phyloP scores from a whole-genome alignment of 2,113 vertebrate species.

The Scopus umbretta region DNA sequence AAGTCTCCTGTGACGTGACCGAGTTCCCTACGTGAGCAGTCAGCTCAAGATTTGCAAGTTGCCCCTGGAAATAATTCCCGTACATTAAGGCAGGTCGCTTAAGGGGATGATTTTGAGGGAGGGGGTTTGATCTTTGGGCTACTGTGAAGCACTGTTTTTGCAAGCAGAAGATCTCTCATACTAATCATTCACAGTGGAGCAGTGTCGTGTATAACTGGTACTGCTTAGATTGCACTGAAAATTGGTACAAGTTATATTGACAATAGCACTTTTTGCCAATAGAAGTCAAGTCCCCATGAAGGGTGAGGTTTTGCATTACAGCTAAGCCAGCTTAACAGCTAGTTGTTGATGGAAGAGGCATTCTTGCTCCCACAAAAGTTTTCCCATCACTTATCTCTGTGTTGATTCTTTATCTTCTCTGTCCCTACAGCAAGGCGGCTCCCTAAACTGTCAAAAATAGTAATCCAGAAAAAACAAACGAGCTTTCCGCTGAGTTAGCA shows the following conservation, averaged over 20 bases:
- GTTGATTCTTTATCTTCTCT: neutral
- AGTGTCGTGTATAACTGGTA: neutral
- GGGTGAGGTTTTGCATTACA: neutral
- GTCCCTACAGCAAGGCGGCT: neutral
- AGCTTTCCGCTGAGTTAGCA: neutral
- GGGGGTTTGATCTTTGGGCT: neutral
- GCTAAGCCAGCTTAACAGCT: neutral
- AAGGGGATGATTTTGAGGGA: neutral
- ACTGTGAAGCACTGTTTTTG: neutral
- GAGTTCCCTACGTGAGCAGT: rapidly evolving
- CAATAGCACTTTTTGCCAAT: neutral
- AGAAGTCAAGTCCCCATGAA: neutral
- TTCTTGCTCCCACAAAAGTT: neutral
- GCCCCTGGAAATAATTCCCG: neutral
- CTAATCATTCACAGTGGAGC: neutral
- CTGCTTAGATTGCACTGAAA: neutral
- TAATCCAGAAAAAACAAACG: neutral
- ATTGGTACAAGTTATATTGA: neutral
- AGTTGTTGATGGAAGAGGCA: neutral
- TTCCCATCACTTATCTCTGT: neutral
- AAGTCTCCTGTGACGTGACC: neutral
- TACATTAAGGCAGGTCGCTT: neutral
- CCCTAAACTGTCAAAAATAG: neutral
- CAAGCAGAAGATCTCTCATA: neutral
- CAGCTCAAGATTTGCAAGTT: neutral